These are phyloP conservation scores for Amblyornis subalaris DNA, from an alignment of 2,113 vertebrate species.

Conservation along the genomic window DNA sequence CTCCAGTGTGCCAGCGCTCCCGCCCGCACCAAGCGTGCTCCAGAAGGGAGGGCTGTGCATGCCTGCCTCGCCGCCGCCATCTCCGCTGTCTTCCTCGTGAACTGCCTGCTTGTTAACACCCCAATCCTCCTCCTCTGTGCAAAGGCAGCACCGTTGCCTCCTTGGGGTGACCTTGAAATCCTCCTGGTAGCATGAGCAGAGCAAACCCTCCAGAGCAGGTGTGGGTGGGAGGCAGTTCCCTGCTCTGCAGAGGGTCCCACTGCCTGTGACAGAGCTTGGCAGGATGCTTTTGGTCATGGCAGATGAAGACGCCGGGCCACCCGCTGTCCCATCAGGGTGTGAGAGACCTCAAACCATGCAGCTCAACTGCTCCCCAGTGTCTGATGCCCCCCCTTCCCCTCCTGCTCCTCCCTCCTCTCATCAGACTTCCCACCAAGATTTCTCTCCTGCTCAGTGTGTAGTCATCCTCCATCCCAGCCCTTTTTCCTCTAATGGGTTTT, in stretches of 20 bases:
- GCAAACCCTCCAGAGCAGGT: neutral
- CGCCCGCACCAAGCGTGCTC: accelerated
- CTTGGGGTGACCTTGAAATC: neutral
- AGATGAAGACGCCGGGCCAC: neutral
- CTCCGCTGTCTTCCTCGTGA: neutral
- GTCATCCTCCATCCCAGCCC: slow-evolving; percentile 33
- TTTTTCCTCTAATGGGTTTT: slow-evolving; percentile 7
- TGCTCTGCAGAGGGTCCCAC: neutral
- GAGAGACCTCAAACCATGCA: slow-evolving; percentile 19
- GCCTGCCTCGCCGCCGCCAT: accelerated
- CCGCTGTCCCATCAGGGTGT: neutral
- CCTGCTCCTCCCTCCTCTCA: neutral
- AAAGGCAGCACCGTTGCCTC: neutral
- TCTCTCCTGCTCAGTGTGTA: neutral
- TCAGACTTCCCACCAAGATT: neutral
- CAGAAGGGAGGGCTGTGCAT: neutral
- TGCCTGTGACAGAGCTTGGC: neutral
- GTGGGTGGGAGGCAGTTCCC: neutral
- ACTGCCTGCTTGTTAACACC: neutral
- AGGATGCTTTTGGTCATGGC: neutral
- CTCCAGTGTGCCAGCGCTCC: accelerated
- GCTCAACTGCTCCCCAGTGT: slow-evolving; percentile 11
- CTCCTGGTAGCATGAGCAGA: neutral
- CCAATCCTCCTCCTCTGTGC: neutral
- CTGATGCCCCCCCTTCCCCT: neutral